A percentile compares a stretch with the other conserved stretches of the same genome.
These are phyloP conservation scores for Drosophila navojoa DNA, from an alignment of 1,140 invertebrate genomes.

Conservation along the genomic window DNA sequence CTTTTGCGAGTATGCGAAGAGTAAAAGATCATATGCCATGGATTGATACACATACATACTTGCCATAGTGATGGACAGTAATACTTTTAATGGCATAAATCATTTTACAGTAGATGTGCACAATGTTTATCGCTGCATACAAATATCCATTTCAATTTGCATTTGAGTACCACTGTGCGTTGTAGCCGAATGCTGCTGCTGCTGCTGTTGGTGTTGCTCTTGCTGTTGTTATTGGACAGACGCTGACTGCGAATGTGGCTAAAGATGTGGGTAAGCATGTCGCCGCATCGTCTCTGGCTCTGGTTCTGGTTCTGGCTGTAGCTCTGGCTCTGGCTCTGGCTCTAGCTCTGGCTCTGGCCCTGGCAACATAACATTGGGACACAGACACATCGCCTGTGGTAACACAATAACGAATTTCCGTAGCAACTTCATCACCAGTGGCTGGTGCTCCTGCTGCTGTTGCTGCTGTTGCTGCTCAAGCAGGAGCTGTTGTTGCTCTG, in stretches of 20 bases:
- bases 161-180: conserved; percentile 38
- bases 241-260: conserved; percentile 41
- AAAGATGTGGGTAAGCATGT: conserved; percentile 19
- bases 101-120: too few relatives aligned
- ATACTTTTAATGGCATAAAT: too few relatives aligned
- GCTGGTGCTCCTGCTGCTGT: conserved; percentile 10
- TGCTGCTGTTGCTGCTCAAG: conserved; percentile 25
- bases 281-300: neutral
- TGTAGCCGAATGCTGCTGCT: conserved; percentile 10
- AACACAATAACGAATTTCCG: conserved; percentile 83
- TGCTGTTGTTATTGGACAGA: conserved; percentile 53
- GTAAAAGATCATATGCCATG: too few relatives aligned
- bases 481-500: conserved; percentile 27
- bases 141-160: too few relatives aligned
- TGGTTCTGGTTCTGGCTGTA: too few relatives aligned
- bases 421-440: conserved; percentile 75
- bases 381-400: conserved; percentile 82
- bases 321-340: conserved; percentile 11
- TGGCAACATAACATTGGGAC: conserved; percentile 73
- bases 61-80: too few relatives aligned
- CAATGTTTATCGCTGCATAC: too few relatives aligned
- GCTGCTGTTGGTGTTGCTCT: conserved; percentile 25
- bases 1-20: too few relatives aligned
- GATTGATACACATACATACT: too few relatives aligned
- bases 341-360: conserved; percentile 28